Conservation (phyloP, 2,888 invertebrate genomes). For the Ophraella communa region DNA sequence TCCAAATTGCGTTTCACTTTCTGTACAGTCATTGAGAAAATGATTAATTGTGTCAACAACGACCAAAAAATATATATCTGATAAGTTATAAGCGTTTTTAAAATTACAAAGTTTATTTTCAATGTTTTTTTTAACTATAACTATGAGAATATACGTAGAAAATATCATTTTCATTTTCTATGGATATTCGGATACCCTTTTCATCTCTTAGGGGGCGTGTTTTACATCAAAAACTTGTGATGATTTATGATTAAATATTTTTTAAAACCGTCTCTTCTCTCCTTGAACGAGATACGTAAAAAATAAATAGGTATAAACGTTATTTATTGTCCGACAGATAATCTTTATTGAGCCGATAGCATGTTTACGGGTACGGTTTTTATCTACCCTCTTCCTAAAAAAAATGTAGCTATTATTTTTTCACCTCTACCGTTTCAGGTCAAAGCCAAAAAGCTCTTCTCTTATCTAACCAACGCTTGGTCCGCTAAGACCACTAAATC, state of each 20-base stretch:
- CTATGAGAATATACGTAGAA: too few species aligned
- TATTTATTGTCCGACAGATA: constrained; percentile 48
- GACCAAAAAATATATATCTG: constrained; percentile 5
- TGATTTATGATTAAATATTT: background rate
- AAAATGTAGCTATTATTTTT: constrained; percentile 54
- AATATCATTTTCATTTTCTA: background rate
- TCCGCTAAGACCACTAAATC: constrained; percentile 55
- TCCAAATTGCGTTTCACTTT: constrained; percentile 29
- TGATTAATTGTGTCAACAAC: constrained; percentile 15
- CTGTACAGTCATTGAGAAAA: constrained; percentile 21
- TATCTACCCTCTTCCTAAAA: constrained; percentile 50
- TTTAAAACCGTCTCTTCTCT: background rate
- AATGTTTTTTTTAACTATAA: background rate
- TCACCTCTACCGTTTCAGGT: constrained; percentile 52
- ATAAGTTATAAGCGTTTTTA: too few species aligned
- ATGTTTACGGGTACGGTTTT: constrained; percentile 46
- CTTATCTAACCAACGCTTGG: constrained; percentile 52
- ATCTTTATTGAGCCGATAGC: constrained; percentile 44
- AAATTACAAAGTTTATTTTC: too few species aligned
- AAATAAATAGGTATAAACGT: constrained; percentile 40
- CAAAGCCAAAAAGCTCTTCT: constrained; percentile 49
- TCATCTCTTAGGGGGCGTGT: background rate
- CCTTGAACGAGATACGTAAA: constrained; percentile 27
- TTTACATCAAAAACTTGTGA: background rate
- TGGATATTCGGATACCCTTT: background rate